phyloP scores from a whole-genome alignment of 2,797 vertebrate genomes.

The Decapterus maruadsi region DNA sequence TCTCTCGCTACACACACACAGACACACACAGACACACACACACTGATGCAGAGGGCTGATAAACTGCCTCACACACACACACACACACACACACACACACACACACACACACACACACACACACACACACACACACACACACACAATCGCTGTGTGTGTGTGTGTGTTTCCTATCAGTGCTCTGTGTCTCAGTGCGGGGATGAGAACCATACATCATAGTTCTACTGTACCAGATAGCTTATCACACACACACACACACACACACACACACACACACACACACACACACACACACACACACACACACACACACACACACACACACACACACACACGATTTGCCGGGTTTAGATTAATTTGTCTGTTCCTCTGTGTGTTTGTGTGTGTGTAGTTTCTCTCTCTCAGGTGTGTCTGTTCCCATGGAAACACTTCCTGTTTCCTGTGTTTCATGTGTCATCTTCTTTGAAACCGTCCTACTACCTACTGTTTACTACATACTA shows the following conservation, averaged over 20 bases:
- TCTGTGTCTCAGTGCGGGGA: slow-evolving; percentile 60
- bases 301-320: slow-evolving; percentile 35
- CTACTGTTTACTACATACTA: no score
- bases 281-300: slow-evolving; percentile 15
- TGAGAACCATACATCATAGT: slow-evolving; percentile 74
- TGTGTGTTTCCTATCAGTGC: slow-evolving; percentile 58
- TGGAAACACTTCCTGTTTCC: no score
- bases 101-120: neutral
- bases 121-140: slow-evolving; percentile 21
- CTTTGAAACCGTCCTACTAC: no score
- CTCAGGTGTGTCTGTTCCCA: no score
- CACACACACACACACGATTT: slow-evolving; percentile 19
- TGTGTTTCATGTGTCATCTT: no score
- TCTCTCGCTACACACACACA: neutral
- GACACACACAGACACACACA: slow-evolving; percentile 5
- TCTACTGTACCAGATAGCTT: slow-evolving; percentile 70
- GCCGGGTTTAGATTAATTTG: slow-evolving; percentile 10
- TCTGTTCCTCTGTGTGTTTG: neutral
- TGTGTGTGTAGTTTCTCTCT: neutral
- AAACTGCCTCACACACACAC: slow-evolving; percentile 19
- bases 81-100: slow-evolving; percentile 25
- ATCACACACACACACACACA: slow-evolving; percentile 49
- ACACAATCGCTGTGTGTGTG: slow-evolving; percentile 34
- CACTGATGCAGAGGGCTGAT: neutral
- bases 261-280: slow-evolving; percentile 22